Percentiles rank a stretch among this genome's conserved stretches.
Evolutionary conservation across 2,888 invertebrate genomes (phyloP).

Genomic region (Polymixis flavicincta): DNA sequence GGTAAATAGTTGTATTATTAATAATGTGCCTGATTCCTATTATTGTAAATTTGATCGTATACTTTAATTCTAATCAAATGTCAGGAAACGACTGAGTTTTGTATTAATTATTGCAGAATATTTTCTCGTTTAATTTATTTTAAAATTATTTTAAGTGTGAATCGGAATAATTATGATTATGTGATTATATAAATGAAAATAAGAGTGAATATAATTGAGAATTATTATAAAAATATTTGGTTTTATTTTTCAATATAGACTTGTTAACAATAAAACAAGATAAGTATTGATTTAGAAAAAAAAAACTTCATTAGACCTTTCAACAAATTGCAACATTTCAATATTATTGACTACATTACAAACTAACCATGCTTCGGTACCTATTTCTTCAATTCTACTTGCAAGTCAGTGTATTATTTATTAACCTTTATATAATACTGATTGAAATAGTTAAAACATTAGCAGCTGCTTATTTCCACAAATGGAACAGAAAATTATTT

Average conservation of each 20-base stretch:
- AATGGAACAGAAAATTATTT: not conserved
- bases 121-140: conserved; percentile 89
- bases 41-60: conserved; percentile 89
- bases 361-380: conserved; percentile 26
- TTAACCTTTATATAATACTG: conserved; percentile 50
- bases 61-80: conserved; percentile 88
- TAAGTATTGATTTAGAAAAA: conserved; percentile 3
- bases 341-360: conserved; percentile 30
- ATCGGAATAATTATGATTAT: conserved; percentile 90
- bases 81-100: conserved; percentile 90
- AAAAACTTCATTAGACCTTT: conserved; percentile 41
- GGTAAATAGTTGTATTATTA: conserved; percentile 76
- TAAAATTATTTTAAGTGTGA: conserved; percentile 89
- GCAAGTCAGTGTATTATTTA: not conserved
- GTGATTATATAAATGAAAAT: conserved; percentile 89
- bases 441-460: conserved; percentile 17
- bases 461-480: conserved; percentile 27
- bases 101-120: conserved; percentile 90
- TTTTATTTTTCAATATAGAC: conserved; percentile 57
- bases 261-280: conserved; percentile 50
- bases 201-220: conserved; percentile 89
- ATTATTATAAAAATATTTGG: conserved; percentile 78
- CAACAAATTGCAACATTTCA: conserved; percentile 37
- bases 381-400: conserved; percentile 14
- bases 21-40: conserved; percentile 90